A percentile compares a stretch with the other conserved stretches of the same genome.
phyloP scores from a whole-genome alignment of 1,140 invertebrate genomes.

The Watersipora subatra region DNA sequence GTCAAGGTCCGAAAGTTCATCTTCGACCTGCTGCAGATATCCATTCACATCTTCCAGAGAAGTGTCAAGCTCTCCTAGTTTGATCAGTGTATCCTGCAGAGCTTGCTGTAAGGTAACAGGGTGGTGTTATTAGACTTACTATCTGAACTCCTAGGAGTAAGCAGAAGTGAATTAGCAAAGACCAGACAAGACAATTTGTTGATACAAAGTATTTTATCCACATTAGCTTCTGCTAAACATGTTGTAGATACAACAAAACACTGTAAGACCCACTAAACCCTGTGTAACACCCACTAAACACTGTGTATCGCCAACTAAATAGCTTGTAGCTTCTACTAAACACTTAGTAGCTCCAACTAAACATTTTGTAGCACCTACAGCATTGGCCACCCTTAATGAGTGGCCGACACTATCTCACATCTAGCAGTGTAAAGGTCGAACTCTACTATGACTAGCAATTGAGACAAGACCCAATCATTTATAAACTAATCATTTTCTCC shows the following conservation, averaged over 20 bases:
- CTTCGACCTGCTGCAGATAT: constrained; percentile 22
- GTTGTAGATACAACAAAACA: background rate
- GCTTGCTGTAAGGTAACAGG: constrained; percentile 46
- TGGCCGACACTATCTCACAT: no score
- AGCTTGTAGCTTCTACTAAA: no score
- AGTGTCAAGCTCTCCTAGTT: constrained; percentile 90
- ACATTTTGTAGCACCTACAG: no score
- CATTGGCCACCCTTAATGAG: no score
- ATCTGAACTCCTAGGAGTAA: no score
- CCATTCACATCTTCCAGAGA: constrained; percentile 78
- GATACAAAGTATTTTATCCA: background rate
- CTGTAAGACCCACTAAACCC: background rate
- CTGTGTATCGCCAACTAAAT: no score
- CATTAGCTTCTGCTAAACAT: background rate
- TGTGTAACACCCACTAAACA: background rate
- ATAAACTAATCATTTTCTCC: no score
- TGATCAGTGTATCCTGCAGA: constrained; percentile 75
- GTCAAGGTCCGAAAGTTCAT: constrained; percentile 51
- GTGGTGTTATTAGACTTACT: no score
- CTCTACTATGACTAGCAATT: no score
- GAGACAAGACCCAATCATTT: no score
- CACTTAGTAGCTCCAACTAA: no score
- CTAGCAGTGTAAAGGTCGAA: no score
- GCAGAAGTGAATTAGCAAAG: constrained; percentile 1
- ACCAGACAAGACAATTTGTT: background rate